phyloP scores from a whole-genome alignment of 2,888 invertebrate species.

The Exocentrus adspersus region DNA sequence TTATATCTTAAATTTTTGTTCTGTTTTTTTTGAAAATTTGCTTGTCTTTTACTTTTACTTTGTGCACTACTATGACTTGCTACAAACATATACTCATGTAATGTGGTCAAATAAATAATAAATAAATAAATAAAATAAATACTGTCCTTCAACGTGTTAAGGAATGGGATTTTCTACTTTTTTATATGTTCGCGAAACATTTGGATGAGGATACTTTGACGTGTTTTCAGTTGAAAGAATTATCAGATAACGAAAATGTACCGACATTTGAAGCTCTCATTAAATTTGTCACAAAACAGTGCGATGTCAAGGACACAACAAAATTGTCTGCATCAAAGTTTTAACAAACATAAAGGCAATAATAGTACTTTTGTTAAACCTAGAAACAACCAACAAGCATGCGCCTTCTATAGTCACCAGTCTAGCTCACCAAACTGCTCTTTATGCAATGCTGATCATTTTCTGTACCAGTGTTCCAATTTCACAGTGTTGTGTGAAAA shows the following conservation, averaged over 20 bases:
- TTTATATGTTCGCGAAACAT: conserved; percentile 6
- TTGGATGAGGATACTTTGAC: neutral
- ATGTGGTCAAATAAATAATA: no score
- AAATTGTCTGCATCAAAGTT: neutral
- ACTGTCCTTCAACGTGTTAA: no score
- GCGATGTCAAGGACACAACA: neutral
- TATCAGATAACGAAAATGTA: neutral
- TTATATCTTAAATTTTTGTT: no score
- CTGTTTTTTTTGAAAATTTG: no score
- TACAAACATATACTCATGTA: no score
- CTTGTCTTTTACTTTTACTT: no score
- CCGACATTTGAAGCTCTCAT: neutral
- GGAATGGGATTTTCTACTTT: conserved; percentile 10
- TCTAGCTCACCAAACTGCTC: neutral
- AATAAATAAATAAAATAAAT: no score
- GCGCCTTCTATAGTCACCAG: neutral
- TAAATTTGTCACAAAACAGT: neutral
- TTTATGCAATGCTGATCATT: neutral
- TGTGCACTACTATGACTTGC: no score
- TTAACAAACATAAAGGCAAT: neutral
- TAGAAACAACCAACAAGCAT: neutral
- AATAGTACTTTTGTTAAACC: no score
- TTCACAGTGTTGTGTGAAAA: conserved; percentile 2
- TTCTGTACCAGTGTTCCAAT: neutral
- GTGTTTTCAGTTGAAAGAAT: neutral